A percentile compares a stretch with the other conserved stretches of the same genome.
Conservation (phyloP, 2,113 vertebrate species). For the Geothlypis trichas region DNA sequence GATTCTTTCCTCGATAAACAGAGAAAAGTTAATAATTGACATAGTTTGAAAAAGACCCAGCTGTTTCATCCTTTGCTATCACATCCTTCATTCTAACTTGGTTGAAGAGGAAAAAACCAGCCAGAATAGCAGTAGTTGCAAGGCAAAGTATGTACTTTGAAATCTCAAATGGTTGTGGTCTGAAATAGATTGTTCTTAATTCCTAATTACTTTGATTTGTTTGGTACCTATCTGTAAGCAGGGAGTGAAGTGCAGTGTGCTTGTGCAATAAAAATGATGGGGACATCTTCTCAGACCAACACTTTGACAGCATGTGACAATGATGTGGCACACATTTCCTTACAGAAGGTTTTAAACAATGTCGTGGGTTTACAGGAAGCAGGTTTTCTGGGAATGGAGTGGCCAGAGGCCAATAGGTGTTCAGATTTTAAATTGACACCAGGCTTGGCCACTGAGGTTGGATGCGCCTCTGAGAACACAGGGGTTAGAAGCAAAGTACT, state of each 20-base stretch:
- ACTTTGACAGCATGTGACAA: background rate
- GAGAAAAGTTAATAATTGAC: background rate
- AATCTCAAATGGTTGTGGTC: background rate
- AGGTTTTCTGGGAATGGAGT: no score
- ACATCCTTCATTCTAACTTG: background rate
- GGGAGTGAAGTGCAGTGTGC: accelerated
- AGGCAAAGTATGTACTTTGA: background rate
- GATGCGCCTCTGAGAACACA: no score
- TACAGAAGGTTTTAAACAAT: background rate
- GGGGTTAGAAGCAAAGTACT: no score
- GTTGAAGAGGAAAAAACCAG: background rate
- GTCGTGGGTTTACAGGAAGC: no score
- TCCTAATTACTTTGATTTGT: background rate
- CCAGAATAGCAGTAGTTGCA: background rate
- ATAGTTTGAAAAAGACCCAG: background rate
- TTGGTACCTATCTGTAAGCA: background rate
- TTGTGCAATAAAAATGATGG: accelerated
- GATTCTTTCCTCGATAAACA: background rate
- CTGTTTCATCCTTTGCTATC: background rate
- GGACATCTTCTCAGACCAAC: background rate
- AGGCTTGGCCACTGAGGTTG: no score
- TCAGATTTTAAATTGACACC: no score
- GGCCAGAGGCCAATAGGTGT: no score
- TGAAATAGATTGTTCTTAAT: background rate
- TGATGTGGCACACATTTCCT: background rate